Conservation (phyloP, 2,113 vertebrate species). For the Cyanistes caeruleus region DNA sequence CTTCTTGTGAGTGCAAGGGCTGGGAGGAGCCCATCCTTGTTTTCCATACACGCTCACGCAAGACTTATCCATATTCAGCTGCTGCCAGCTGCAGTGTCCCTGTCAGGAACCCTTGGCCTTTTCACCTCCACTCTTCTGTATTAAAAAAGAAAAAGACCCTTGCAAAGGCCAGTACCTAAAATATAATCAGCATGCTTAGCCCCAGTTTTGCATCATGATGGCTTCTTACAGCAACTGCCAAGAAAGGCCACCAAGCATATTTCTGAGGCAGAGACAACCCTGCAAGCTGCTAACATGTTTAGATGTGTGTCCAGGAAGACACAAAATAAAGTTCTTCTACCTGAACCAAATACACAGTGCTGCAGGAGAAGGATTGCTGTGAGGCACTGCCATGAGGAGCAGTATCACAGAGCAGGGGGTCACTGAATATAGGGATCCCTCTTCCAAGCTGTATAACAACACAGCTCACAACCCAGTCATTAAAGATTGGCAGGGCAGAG, state of each 20-base stretch:
- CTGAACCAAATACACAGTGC: fast-evolving
- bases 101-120: not conserved
- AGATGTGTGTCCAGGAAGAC: not conserved
- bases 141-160: not conserved
- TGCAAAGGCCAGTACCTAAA: not conserved
- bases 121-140: not conserved
- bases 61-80: not conserved
- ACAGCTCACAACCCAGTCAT: not conserved
- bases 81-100: not conserved
- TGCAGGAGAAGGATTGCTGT: not conserved
- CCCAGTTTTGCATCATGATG: not conserved
- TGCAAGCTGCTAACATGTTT: not conserved
- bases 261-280: not conserved
- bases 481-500: not conserved
- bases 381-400: not conserved
- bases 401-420: not conserved
- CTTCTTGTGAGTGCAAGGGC: not conserved
- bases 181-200: not conserved
- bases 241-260: not conserved
- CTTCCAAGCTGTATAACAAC: not conserved
- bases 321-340: not conserved
- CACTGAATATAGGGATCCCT: not conserved
- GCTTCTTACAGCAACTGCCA: not conserved
- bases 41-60: not conserved
- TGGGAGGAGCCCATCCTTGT: not conserved